Base-by-base conservation (phyloP, 1,140 invertebrate genomes). In the Helicoverpa zea region DNA sequence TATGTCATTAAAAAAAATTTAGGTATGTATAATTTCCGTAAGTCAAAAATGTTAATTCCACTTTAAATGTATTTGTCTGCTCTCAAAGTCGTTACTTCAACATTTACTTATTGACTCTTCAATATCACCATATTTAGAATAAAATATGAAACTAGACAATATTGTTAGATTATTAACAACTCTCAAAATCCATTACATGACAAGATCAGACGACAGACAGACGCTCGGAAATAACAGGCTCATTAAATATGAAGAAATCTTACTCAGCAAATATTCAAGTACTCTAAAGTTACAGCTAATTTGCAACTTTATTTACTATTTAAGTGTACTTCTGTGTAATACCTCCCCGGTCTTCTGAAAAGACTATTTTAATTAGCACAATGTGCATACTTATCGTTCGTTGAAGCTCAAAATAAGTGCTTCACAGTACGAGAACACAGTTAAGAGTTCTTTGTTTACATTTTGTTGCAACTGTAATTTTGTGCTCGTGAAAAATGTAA, bases 301-400 rank as follows among this genome's bases (percentile, higher is more conserved):
- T 92, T 90, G 80, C 83, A 85, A 74, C 83, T 88, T 88, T 91
- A 91, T 91, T 91, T 91, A 89, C 87, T 86, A 81, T 81, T 81
- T 82, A 88, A 84, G 86, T 86, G 82, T 87, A 85, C 70, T 76
- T 81, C 61, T 80, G 74, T 82, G 52, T 90, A 83, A 52, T 64
- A 54, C 79, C 70, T 80, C 70, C 43, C 51, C 23, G 5, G 56
- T 73, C 59, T 59, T 47, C 18, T 14, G 58, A 88, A 47, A 82
- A 87, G 83, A 86, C 86, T 89, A 87, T 90, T 93, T 91, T 93
- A 93, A 93, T 93, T 93, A 93, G 89, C 86, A 87, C 84, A 90
- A 89, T 84, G 84, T 84, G 83, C 79, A 73, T 89, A 90, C 87
- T 91, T 91, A 90, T 88, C 84, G 88, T 91, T 89, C 75, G 84